phyloP scores from a whole-genome alignment of 1,140 invertebrate species.

The Zaprionus lachaisei region DNA sequence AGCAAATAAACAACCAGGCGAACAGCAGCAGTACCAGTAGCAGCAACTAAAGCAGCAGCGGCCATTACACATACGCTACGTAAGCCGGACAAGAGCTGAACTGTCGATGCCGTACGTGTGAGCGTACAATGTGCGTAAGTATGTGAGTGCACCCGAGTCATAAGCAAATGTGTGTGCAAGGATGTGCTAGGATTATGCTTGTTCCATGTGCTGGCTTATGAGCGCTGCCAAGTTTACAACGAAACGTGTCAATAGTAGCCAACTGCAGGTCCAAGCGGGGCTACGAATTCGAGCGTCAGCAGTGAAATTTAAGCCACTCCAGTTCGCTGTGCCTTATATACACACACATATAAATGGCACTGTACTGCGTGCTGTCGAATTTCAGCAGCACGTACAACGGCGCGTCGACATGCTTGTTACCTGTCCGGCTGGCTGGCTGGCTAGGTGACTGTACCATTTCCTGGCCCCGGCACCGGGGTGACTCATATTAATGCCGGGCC shows the following conservation, averaged over 20 bases:
- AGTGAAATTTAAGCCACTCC: constrained; percentile 69
- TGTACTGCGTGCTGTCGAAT: constrained; percentile 32
- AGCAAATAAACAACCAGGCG: constrained; percentile 69
- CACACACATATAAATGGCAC: not conserved
- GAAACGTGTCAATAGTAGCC: constrained; percentile 76
- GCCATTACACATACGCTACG: constrained; percentile 68
- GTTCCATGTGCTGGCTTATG: constrained; percentile 73
- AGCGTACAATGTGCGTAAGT: constrained; percentile 18
- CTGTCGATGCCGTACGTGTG: constrained; percentile 59
- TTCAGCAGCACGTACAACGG: constrained; percentile 62
- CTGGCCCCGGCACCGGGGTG: constrained; percentile 27
- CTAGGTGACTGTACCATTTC: constrained; percentile 11
- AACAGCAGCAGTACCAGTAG: constrained; percentile 8
- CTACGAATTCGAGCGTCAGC: constrained; percentile 6
- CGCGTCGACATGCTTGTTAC: constrained; percentile 74
- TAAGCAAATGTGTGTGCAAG: constrained; percentile 76
- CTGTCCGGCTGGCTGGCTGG: constrained; percentile 41
- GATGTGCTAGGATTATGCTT: constrained; percentile 73
- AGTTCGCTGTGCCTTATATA: constrained; percentile 8
- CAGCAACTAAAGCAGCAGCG: constrained; percentile 8
- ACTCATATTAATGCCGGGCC: constrained; percentile 72
- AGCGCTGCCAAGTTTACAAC: constrained; percentile 72
- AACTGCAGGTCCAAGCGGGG: constrained; percentile 40
- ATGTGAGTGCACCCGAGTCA: constrained; percentile 52
- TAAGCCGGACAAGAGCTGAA: constrained; percentile 61